Conservation (phyloP, 2,797 vertebrate genomes). For the Sebastes itinus region DNA sequence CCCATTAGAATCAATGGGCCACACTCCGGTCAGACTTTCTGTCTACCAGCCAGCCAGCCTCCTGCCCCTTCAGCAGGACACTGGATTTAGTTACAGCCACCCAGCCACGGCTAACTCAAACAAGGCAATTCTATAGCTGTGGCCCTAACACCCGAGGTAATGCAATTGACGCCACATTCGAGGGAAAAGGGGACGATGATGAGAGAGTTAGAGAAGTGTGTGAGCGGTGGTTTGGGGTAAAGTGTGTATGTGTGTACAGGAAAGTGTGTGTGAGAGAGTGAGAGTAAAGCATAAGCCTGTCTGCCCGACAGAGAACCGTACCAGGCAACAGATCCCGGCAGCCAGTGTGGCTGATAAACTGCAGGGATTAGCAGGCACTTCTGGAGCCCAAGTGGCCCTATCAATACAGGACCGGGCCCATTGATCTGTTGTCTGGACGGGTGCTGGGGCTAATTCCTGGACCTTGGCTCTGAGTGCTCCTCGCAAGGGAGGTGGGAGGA, state of each 20-base stretch:
- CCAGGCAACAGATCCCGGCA: conserved; percentile 65
- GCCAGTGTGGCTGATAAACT: conserved; percentile 79
- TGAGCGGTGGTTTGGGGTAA: conserved; percentile 23
- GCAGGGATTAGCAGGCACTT: conserved; percentile 82
- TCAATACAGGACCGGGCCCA: conserved; percentile 79
- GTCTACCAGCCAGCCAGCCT: conserved; percentile 80
- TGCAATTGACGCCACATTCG: conserved; percentile 80
- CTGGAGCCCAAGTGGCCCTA: conserved; percentile 79
- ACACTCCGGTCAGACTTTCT: conserved; percentile 85
- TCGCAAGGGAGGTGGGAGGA: conserved; percentile 63
- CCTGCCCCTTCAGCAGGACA: conserved; percentile 71
- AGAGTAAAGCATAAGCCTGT: conserved; percentile 48
- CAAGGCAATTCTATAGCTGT: conserved; percentile 80
- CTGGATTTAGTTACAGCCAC: conserved; percentile 82
- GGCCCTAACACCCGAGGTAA: conserved; percentile 80
- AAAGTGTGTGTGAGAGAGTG: conserved; percentile 8
- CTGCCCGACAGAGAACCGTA: conserved; percentile 50
- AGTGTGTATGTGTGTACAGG: conserved; percentile 33
- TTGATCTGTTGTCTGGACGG: conserved; percentile 83
- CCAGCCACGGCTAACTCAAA: conserved; percentile 73
- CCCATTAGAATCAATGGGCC: conserved; percentile 88
- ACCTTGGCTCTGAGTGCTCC: conserved; percentile 78
- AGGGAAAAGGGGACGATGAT: conserved; percentile 57
- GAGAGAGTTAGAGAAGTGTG: conserved; percentile 53
- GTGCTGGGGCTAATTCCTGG: conserved; percentile 81